Base-by-base conservation (phyloP, 2,888 invertebrate species). In the Acanthacorydalis orientalis region DNA sequence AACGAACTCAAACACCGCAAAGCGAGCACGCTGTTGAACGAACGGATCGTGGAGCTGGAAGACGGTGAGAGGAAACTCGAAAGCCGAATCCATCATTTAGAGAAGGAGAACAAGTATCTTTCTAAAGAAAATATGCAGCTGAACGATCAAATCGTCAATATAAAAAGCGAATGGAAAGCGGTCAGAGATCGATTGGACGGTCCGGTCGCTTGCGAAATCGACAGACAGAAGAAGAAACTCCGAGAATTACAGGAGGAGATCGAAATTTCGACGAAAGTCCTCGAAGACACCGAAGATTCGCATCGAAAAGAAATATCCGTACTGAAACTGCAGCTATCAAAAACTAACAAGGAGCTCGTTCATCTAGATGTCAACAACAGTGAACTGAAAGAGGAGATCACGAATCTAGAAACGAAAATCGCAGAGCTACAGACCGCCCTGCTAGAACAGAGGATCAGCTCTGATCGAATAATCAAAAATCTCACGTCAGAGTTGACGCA, bases 321-420 rank as follows among this genome's bases (percentile, higher is more conserved):
- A 11, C 61, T 75, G 46, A 70, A 72, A 47, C 68, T 65, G 39
- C 74, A 77, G 53, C 61, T 79, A 45, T 64, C 62, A 38, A 68
- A 75, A 47, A 54, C 70, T 16, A 68, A 66, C 54, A 77, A 76
- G 60, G 72, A 73, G 53, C 68, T 74, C 50, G 69, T 76, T 57
- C 78, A 81, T 48, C 65, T 75, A 48, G 80, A 80, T 57, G 78
- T 79, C 41, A 79, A 77, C 31, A 80, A 78, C 54, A 71, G 77
- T 48, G 80, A 80, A 63, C 64, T 82, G 9, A 74, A 72, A 55
- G 80, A 81, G 60, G 80, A 80, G 69, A 80, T 81, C 35, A 41
- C 50, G 4, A 48, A 48, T 41, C 34, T 51, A 45, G 51, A 51
- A 42, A 47, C 46, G 34, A 48, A 47, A 47, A 50, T 51, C 47